A percentile compares a stretch with the other conserved stretches of the same genome.
phyloP scores from a whole-genome alignment of 2,113 vertebrate genomes.

The Plecturocebus donacophilus region DNA sequence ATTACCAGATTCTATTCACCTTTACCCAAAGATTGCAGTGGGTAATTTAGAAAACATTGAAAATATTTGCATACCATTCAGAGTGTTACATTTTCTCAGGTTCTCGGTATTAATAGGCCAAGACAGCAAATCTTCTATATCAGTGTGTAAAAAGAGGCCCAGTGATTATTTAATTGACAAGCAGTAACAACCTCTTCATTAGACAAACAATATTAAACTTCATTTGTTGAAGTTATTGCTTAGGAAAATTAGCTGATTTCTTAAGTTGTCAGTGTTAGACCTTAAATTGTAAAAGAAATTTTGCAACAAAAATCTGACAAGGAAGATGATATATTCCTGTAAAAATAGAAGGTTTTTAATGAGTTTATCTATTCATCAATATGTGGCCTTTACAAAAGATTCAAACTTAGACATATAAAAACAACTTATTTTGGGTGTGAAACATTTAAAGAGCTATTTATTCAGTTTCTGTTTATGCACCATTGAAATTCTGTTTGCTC shows the following conservation, averaged over 20 bases:
- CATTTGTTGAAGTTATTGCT: constrained; percentile 69
- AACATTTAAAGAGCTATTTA: constrained; percentile 28
- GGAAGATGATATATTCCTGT: constrained; percentile 49
- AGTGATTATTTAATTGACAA: constrained; percentile 67
- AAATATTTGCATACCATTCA: constrained; percentile 76
- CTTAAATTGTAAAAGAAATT: constrained; percentile 63
- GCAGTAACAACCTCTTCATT: constrained; percentile 45
- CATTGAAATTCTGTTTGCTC: constrained; percentile 29
- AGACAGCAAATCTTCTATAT: neutral
- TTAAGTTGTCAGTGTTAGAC: constrained; percentile 53
- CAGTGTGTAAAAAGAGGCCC: neutral
- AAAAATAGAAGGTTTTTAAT: constrained; percentile 48
- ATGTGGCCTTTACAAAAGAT: neutral
- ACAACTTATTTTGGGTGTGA: neutral
- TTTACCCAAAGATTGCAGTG: constrained; percentile 73
- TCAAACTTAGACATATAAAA: constrained; percentile 56
- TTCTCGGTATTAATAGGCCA: constrained; percentile 47
- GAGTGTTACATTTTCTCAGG: constrained; percentile 50
- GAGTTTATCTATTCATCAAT: constrained; percentile 37
- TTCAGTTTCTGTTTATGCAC: neutral
- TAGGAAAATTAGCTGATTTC: constrained; percentile 64
- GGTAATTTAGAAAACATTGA: constrained; percentile 79
- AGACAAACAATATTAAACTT: constrained; percentile 64
- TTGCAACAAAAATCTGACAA: constrained; percentile 62
- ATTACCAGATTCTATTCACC: constrained; percentile 82